Evolutionary conservation across 2,797 vertebrate genomes (phyloP), one percentile per base, ranked within the genome.

Genomic region (Anguilla pacifica): DNA sequence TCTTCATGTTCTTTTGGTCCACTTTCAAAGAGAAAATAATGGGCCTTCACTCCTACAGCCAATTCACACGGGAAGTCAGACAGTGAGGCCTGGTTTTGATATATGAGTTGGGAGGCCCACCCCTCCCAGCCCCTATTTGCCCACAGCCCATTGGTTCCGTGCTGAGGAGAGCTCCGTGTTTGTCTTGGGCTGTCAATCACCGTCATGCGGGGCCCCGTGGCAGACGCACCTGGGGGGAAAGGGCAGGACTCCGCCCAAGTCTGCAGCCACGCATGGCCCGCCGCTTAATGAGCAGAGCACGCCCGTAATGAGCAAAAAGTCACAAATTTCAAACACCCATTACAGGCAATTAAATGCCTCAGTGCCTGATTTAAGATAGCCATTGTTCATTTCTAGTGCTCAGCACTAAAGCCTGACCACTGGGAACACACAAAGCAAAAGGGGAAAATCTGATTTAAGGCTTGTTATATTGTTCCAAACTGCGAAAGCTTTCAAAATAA

Each of bases 291-390:
- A 91, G 86, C 87, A 87, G 88, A 87, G 88, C 88, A 85, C 64
- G 49, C 88, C 86, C 88, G 88, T 91, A 90, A 92, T 90, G 88
- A 89, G 83, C 83, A 86, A 88, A 90, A 90, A 89, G 89, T 85
- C 46, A 51, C 89, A 85, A 84, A 82, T 90, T 91, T 90, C 87
- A 89, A 89, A 89, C 90, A 85, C 64, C 87, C 87, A 90, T 90
- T 90, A 91, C 89, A 91, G 87, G 88, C 90, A 92, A 91, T 90
- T 64, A 89, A 90, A 85, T 74, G 88, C 86, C 81, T 92, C 88
- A 85, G 15, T 87, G 85, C 86, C 87, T 87, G 89, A 87, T 88
- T 89, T 90, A 90, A 92, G 89, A 90, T 85, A 85, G 79, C 67
- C 85, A 83, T 89, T 89, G 87, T 88, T 88, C 87, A 88, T 88